Base-by-base conservation (phyloP, 2,113 vertebrate species). In the Chaetodon auriga region DNA sequence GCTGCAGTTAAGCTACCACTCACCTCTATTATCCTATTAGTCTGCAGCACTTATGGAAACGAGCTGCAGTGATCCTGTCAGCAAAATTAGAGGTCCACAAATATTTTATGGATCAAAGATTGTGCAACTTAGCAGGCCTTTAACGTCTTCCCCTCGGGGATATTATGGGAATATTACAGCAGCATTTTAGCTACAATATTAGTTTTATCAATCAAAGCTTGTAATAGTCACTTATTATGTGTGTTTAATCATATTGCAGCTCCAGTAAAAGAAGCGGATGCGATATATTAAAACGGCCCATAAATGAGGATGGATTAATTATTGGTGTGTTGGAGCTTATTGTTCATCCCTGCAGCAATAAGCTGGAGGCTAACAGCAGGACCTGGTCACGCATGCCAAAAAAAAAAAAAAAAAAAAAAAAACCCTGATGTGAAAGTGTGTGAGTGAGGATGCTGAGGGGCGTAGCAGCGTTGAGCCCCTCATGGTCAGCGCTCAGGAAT, bases 1-100 rank as follows among this genome's bases (percentile, higher is more conserved):
- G 75, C 60, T 78, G 65, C 57, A 78, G 70, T 49, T 81, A 77
- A 85, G 68, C 82, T n/a, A 66, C 75, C 72, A 55, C 82, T 89
- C 81, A 82, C 81, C 83, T 79, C 75, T 54, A 7, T 83, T 82
- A 89, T 89, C 88, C 81, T 65, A 86, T 87, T 84, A 87, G 78
- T 45, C 63, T 12, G 76, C 62, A 25, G 57, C 75, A 75, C 68
- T 41, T 57, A 72, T 54, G 70, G 74, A 76, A 62, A 72, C 7
- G 4, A 88, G 55, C 71, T 35, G 54, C 14, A 68, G 48, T 41
- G 62, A 85, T 75, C 62, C 55, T 57, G 64, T 64, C 53, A 54
- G 81, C 18, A 57, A 9, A 66, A 35, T 43, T 69, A 54, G 23
- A 73, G 66, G 51, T 11, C 43, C 21, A 6, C 43, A 53, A 49